Evolutionary conservation across 1,140 invertebrate species (phyloP).

Genomic region (Monomorium pharaonis): DNA sequence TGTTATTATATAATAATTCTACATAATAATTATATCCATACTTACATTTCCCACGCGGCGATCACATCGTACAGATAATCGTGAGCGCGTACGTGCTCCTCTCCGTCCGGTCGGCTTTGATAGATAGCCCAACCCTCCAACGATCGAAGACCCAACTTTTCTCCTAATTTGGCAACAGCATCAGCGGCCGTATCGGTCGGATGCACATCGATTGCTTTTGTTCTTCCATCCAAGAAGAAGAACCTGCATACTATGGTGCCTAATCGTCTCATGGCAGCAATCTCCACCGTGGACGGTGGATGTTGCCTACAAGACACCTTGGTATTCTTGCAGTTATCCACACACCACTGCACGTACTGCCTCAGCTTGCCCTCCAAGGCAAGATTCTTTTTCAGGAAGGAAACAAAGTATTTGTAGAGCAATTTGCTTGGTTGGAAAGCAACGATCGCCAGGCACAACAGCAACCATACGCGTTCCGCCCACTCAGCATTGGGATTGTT

Average conservation of each 20-base stretch:
- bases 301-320: slow-evolving; percentile 92
- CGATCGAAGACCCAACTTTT: slow-evolving; percentile 93
- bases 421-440: slow-evolving; percentile 96
- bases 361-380: slow-evolving; percentile 89
- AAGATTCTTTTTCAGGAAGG: slow-evolving; percentile 91
- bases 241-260: slow-evolving; percentile 97
- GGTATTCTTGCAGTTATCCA: slow-evolving; percentile 96
- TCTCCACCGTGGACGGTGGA: slow-evolving; percentile 96
- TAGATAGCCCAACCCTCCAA: slow-evolving; percentile 98
- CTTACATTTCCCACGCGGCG: slow-evolving; percentile 96
- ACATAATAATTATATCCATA: slow-evolving; percentile 58
- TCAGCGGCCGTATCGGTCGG: slow-evolving; percentile 97
- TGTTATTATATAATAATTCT: not conserved
- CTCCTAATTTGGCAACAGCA: slow-evolving; percentile 94
- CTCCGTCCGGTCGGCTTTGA: slow-evolving; percentile 92
- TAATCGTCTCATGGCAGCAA: slow-evolving; percentile 95
- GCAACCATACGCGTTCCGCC: slow-evolving; percentile 93
- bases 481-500: slow-evolving; percentile 94
- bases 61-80: slow-evolving; percentile 98
- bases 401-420: slow-evolving; percentile 91
- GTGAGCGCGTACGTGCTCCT: slow-evolving; percentile 96
- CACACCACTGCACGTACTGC: slow-evolving; percentile 97
- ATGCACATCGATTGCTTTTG: slow-evolving; percentile 97
- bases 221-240: slow-evolving; percentile 97
- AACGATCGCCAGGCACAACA: slow-evolving; percentile 95